Conservation (phyloP, 1,140 invertebrate genomes). For the Eurosta solidaginis region DNA sequence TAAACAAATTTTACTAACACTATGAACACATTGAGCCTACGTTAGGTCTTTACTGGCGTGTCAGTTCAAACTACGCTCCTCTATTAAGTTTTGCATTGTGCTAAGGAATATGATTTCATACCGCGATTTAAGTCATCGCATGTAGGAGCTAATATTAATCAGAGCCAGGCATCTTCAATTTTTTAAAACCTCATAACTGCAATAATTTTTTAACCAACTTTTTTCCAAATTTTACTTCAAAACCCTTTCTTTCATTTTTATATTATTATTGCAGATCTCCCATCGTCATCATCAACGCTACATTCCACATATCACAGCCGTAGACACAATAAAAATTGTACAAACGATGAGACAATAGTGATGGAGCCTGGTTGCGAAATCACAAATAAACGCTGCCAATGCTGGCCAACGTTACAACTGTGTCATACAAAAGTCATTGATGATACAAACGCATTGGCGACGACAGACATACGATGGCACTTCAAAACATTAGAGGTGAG, state of each 20-base stretch:
- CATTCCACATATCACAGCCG: constrained; percentile 47
- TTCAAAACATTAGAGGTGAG: constrained; percentile 55
- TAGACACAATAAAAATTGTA: constrained; percentile 44
- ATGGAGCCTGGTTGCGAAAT: constrained; percentile 56
- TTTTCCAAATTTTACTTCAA: too few relatives aligned
- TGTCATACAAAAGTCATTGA: constrained; percentile 47
- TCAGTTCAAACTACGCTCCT: too few relatives aligned
- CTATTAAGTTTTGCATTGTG: too few relatives aligned
- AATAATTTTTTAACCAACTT: too few relatives aligned
- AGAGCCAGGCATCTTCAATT: too few relatives aligned
- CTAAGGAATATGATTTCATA: too few relatives aligned
- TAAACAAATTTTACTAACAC: too few relatives aligned
- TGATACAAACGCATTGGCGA: constrained; percentile 34
- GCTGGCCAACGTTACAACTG: constrained; percentile 53
- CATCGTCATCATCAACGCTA: constrained; percentile 42
- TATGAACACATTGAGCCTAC: too few relatives aligned
- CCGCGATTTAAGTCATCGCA: too few relatives aligned
- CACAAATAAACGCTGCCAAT: constrained; percentile 57
- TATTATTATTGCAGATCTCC: constrained; percentile 43
- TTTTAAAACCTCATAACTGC: too few relatives aligned
- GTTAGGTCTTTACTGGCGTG: too few relatives aligned
- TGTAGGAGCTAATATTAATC: too few relatives aligned
- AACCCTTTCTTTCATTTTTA: not conserved
- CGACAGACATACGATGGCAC: constrained; percentile 51
- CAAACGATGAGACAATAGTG: constrained; percentile 49